Percentiles rank a stretch among this genome's conserved stretches.
Conservation (phyloP, 2,113 vertebrate genomes). For the Salminus brasiliensis region DNA sequence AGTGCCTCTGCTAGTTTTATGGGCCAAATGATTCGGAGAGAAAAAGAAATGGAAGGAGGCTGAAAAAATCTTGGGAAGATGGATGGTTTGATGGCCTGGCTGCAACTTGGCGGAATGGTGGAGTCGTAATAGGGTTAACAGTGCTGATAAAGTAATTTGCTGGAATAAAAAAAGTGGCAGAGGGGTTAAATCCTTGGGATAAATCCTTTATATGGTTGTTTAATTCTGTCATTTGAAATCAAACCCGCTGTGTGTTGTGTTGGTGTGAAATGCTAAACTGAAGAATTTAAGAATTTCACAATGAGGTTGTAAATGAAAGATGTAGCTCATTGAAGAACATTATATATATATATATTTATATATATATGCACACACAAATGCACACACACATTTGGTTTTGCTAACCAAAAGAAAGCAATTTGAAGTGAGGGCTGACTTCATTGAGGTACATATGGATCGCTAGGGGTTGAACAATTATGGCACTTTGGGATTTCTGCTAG, state of each 20-base stretch:
- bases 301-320: no score
- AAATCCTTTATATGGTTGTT: background rate
- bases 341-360: no score
- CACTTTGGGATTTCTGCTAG: conserved; percentile 47
- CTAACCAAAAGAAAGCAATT: no score
- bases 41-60: conserved; percentile 33
- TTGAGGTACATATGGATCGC: conserved; percentile 39
- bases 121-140: conserved; percentile 10
- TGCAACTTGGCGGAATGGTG: background rate
- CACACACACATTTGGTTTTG: no score
- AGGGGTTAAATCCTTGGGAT: background rate
- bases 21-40: conserved; percentile 43
- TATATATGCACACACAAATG: no score
- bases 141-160: background rate
- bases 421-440: conserved; percentile 25
- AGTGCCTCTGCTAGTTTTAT: conserved; percentile 52
- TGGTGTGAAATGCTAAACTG: background rate
- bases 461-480: conserved; percentile 24
- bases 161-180: background rate
- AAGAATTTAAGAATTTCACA: background rate
- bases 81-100: conserved; percentile 45
- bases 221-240: background rate
- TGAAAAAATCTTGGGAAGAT: conserved; percentile 31
- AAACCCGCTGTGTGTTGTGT: background rate
- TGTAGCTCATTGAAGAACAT: no score